Percentiles rank a stretch among this genome's conserved stretches.
phyloP scores from a whole-genome alignment of 2,113 vertebrate species.

The Phylloscopus whistleri region DNA sequence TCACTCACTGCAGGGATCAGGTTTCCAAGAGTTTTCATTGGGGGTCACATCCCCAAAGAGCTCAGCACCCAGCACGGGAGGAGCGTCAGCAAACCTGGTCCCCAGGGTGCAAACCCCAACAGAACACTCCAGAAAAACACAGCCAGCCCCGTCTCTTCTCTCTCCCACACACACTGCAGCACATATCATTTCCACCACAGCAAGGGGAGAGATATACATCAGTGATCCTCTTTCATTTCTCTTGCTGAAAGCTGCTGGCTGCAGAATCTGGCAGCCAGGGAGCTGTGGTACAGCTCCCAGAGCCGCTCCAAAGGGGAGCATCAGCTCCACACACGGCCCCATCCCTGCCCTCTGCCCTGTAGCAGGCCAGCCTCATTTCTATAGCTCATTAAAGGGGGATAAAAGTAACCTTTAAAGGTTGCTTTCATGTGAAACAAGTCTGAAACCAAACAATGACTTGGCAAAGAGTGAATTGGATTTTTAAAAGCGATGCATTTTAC shows the following conservation, averaged over 20 bases:
- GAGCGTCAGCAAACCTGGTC: not conserved
- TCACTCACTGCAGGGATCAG: accelerated
- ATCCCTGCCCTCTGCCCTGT: slow-evolving; percentile 10
- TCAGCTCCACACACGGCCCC: not conserved
- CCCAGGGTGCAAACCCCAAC: not conserved
- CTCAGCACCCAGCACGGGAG: not conserved
- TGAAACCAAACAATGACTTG: slow-evolving; percentile 47
- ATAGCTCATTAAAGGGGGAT: slow-evolving; percentile 35
- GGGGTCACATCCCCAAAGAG: not conserved
- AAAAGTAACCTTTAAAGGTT: slow-evolving; percentile 64
- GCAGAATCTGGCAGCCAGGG: slow-evolving; percentile 1
- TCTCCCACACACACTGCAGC: not conserved
- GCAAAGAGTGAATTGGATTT: slow-evolving; percentile 33
- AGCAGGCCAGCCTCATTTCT: not conserved
- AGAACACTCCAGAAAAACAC: not conserved
- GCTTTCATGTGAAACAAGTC: slow-evolving; percentile 25
- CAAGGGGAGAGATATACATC: not conserved
- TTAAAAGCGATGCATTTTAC: not conserved
- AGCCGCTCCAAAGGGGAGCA: not conserved
- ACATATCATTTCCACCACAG: not conserved
- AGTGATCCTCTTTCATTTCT: not conserved
- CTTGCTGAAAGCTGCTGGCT: slow-evolving; percentile 40
- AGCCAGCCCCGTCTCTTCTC: not conserved
- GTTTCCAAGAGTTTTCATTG: not conserved
- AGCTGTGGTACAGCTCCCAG: not conserved